Conservation (phyloP, 1,140 invertebrate species). For the Parasteatoda tepidariorum region DNA sequence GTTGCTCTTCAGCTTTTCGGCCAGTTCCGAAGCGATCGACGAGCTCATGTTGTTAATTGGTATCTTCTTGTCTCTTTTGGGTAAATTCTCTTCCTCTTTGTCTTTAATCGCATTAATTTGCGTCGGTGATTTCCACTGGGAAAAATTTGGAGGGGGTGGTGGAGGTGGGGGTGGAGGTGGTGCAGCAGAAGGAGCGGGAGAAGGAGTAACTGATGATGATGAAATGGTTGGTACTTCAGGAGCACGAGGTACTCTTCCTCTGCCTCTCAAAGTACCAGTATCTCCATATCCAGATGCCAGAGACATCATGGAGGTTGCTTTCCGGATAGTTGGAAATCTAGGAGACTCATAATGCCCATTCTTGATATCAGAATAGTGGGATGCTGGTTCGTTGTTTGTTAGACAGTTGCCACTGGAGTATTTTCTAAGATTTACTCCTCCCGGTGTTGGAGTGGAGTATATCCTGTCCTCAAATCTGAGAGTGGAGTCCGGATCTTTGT, state of each 20-base stretch:
- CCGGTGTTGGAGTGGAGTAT: conserved; percentile 2
- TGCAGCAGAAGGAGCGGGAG: conserved; percentile 36
- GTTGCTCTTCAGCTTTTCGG: conserved; percentile 41
- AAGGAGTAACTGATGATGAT: neutral
- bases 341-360: conserved; percentile 23
- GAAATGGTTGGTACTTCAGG: conserved; percentile 3
- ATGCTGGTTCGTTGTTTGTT: neutral
- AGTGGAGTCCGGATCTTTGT: conserved; percentile 14
- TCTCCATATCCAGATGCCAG: conserved; percentile 14
- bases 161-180: conserved; percentile 40
- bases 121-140: neutral
- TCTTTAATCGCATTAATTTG: neutral
- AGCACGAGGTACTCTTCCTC: neutral
- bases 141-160: conserved; percentile 37
- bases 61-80: neutral
- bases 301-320: conserved; percentile 24
- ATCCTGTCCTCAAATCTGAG: conserved; percentile 35
- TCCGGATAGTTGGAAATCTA: conserved; percentile 21
- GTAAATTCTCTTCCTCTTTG: neutral
- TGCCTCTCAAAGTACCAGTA: conserved; percentile 1
- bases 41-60: neutral
- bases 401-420: conserved; percentile 22
- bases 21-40: conserved; percentile 29
- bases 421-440: neutral
- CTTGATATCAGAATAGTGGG: neutral